A percentile compares a stretch with the other conserved stretches of the same genome.
Conservation (phyloP, 2,113 vertebrate genomes). For the Vireo altiloquus region DNA sequence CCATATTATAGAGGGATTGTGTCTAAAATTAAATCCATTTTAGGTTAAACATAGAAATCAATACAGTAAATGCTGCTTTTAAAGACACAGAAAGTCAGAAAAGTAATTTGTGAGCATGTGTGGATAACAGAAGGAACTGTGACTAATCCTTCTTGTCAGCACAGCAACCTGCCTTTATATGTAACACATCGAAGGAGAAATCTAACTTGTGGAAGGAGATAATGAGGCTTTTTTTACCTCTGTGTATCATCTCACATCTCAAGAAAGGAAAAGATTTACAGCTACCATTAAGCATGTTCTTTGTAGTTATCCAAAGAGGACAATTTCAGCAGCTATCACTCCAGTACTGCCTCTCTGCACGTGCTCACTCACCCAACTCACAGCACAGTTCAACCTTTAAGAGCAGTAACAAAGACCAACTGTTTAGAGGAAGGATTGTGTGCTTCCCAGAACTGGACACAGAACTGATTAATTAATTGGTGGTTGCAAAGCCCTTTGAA, state of each 20-base stretch:
- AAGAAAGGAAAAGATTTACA: neutral
- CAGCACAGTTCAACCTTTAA: neutral
- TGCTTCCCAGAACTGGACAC: neutral
- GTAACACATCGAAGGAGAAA: neutral
- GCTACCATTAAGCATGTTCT: neutral
- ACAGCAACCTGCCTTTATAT: neutral
- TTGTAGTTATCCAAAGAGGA: neutral
- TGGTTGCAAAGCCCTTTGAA: neutral
- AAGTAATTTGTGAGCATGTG: neutral
- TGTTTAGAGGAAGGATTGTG: neutral
- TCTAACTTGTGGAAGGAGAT: neutral
- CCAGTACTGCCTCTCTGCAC: neutral
- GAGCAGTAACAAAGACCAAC: neutral
- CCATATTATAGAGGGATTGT: neutral
- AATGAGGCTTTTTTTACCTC: neutral
- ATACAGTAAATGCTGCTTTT: neutral
- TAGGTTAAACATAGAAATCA: neutral
- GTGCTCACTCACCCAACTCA: neutral
- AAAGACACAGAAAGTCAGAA: neutral
- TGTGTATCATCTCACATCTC: neutral
- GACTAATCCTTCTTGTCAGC: neutral
- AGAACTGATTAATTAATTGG: conserved; percentile 5
- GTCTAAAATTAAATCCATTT: neutral
- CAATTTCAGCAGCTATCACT: neutral
- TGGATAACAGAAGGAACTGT: neutral